Percentiles rank a stretch among this genome's conserved stretches.
Evolutionary conservation across 2,113 vertebrate species (phyloP).

Genomic region (Pogonocichla stellata): DNA sequence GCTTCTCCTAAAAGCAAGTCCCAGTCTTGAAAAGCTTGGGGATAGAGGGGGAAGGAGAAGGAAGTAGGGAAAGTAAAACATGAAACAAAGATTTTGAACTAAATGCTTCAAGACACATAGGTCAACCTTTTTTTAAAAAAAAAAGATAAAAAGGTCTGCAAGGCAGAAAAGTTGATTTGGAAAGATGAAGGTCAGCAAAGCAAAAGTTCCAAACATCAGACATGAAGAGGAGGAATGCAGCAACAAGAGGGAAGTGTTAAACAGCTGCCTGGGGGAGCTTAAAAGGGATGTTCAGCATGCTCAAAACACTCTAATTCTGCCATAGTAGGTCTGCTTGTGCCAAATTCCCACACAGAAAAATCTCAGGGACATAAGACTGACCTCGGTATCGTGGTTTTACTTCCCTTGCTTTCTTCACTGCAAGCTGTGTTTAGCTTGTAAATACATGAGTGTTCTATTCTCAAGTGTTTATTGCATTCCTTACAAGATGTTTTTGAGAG

Average conservation of each 20-base stretch:
- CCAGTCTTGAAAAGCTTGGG: background rate
- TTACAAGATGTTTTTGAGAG: background rate
- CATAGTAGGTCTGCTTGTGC: conserved; percentile 19
- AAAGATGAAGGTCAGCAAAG: conserved; percentile 13
- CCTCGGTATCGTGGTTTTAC: background rate
- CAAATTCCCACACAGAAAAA: conserved; percentile 44
- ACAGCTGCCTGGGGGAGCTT: conserved; percentile 50
- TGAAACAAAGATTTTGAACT: background rate
- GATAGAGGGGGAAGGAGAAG: background rate
- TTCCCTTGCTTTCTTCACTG: background rate
- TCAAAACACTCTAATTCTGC: conserved; percentile 46
- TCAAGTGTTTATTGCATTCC: background rate
- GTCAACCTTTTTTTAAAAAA: background rate
- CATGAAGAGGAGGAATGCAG: background rate
- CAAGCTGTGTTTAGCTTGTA: background rate
- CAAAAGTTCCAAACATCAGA: background rate
- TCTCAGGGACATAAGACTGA: background rate
- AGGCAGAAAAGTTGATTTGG: background rate
- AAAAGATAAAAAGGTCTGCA: background rate
- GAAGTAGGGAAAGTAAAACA: background rate
- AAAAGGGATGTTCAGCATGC: conserved; percentile 3
- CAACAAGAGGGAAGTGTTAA: conserved; percentile 27
- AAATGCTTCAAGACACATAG: background rate
- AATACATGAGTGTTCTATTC: background rate
- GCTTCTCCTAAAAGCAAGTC: background rate